phyloP scores from a whole-genome alignment of 2,888 invertebrate species.

The Pasiphila rectangulata region DNA sequence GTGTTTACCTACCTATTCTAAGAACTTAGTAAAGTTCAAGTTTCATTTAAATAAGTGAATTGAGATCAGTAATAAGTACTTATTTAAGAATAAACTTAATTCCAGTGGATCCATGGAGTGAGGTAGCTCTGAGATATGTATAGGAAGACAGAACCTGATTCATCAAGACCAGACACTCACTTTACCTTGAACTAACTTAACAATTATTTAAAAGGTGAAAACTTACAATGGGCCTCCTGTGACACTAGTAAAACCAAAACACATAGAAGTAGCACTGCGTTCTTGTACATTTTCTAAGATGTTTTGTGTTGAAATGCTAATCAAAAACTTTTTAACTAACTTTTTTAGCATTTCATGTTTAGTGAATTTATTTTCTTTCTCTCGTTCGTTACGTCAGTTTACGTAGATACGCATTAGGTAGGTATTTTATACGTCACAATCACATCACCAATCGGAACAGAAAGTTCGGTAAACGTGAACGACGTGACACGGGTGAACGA shows the following conservation, averaged over 20 bases:
- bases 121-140: too few relatives aligned
- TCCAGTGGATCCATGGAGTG: too few relatives aligned
- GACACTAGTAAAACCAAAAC: constrained; percentile 43
- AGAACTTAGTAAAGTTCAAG: too few relatives aligned
- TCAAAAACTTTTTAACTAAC: constrained; percentile 32
- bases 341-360: constrained; percentile 44
- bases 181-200: constrained; percentile 69
- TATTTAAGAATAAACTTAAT: too few relatives aligned
- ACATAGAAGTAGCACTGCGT: constrained; percentile 39
- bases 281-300: constrained; percentile 50
- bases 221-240: constrained; percentile 65
- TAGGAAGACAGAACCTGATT: constrained; percentile 7
- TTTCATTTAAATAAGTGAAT: too few relatives aligned
- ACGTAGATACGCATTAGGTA: too few relatives aligned
- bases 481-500: neutral
- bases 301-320: constrained; percentile 21
- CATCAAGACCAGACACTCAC: constrained; percentile 61
- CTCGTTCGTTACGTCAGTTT: too few relatives aligned
- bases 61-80: too few relatives aligned
- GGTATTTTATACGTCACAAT: too few relatives aligned
- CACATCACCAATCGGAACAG: too few relatives aligned
- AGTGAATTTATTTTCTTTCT: neutral
- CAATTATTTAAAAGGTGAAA: constrained; percentile 36
- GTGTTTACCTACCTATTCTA: too few relatives aligned
- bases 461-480: neutral